Base-by-base conservation (phyloP, 2,113 vertebrate species). In the Ornithorhynchus anatinus region DNA sequence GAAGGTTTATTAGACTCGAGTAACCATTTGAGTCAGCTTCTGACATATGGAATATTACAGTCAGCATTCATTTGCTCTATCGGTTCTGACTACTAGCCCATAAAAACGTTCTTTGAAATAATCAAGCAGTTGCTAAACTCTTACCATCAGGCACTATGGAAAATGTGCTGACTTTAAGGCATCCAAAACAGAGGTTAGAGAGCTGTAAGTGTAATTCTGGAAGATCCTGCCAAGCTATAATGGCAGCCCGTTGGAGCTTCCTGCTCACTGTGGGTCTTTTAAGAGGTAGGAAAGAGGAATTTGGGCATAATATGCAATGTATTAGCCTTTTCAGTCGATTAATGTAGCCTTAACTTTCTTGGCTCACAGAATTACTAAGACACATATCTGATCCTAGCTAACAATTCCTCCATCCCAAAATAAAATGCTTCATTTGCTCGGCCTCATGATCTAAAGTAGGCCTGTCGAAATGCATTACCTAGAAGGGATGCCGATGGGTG, bases 61-160 rank as follows among this genome's bases (percentile, higher is more conserved):
- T 35, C 59, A 51, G n/a, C 35, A 69, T 40, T 56, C 32, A 64
- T 47, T 47, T 74, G 31, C 64, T 53, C 31, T n/a, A 60, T 8
- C 14, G 33, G 3, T 22, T 36, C 15, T 23, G 2, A 5, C 0
- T 17, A 45, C 0, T n/a, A 43, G 14, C 3, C 6, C 7, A 43
- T 16, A 69, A 77, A 36, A 7, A 62, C 38, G 35, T 5, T 75
- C 43, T 67, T 62, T 56, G 10, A 77, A 74, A 78, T 40, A 65
- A 73, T 38, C 3, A 80, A 64, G 51, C 43, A 61, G 58, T 68
- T 77, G 63, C 43, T 75, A 66, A 65, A 29, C 25, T 59, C 42
- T 39, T 14, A 38, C 16, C 15, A 61, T 59, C 16, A 58, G 23
- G 62, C 29, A 57, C 1, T 32, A 38, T 36, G 22, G 17, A 63